Conservation (phyloP, 2,797 vertebrate genomes). For the Cetoscarus ocellatus region DNA sequence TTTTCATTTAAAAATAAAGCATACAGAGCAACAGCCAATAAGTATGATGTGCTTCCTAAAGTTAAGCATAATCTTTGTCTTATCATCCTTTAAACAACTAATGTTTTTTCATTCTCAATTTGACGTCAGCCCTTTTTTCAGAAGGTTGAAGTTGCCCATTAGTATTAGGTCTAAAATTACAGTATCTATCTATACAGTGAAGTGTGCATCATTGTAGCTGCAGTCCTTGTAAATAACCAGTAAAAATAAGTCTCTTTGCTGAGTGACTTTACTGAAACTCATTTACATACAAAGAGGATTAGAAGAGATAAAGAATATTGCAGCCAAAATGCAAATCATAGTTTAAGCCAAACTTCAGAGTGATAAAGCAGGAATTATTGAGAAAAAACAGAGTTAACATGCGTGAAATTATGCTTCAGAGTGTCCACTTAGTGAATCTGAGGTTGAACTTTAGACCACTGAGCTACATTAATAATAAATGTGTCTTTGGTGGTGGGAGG, state of each 20-base stretch:
- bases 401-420: constrained; percentile 11
- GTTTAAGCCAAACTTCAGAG: constrained; percentile 16
- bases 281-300: constrained; percentile 64
- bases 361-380: constrained; percentile 17
- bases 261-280: constrained; percentile 25
- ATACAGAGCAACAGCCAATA: no score
- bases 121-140: not conserved
- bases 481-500: not conserved
- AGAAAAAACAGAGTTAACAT: constrained; percentile 9
- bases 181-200: not conserved
- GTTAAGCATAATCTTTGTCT: no score
- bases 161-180: not conserved
- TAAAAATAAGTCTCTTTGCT: constrained; percentile 31
- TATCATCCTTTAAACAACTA: no score
- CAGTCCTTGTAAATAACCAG: constrained; percentile 31
- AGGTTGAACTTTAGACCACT: not conserved
- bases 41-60: no score
- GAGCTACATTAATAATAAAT: not conserved
- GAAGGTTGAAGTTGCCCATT: not conserved
- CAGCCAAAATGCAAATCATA: constrained; percentile 36
- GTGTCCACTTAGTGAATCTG: constrained; percentile 7
- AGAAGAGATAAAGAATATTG: constrained; percentile 28
- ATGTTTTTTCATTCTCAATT: not conserved
- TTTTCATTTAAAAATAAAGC: no score
- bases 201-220: not conserved